Percentiles rank a stretch among this genome's conserved stretches.
These are phyloP conservation scores for Capitella teleta DNA, from an alignment of 1,140 invertebrate species.

Conservation along the genomic window DNA sequence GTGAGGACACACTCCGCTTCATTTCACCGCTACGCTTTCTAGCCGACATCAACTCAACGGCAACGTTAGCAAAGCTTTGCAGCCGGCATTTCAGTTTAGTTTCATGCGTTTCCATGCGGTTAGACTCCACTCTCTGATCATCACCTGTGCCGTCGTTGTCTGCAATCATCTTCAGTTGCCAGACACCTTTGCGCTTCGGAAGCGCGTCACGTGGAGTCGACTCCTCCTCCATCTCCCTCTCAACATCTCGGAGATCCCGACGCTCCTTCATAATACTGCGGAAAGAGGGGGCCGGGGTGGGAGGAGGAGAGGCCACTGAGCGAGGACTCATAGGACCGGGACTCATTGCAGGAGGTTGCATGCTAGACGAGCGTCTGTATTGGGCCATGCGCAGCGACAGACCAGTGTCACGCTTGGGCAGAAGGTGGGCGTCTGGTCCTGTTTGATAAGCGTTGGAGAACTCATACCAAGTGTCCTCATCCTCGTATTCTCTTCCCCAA, in stretches of 20 bases:
- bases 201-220: neutral
- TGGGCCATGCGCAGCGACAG: constrained; percentile 14
- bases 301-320: neutral
- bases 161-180: neutral
- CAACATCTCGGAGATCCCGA: constrained; percentile 14
- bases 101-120: too few relatives aligned
- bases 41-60: too few relatives aligned
- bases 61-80: too few relatives aligned
- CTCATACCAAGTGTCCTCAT: constrained; percentile 35
- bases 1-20: too few relatives aligned
- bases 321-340: neutral
- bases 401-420: constrained; percentile 14
- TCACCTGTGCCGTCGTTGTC: neutral
- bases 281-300: neutral
- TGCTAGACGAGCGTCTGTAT: constrained; percentile 12
- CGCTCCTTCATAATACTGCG: constrained; percentile 17
- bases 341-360: neutral
- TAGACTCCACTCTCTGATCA: too few relatives aligned
- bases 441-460: constrained; percentile 27
- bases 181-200: neutral
- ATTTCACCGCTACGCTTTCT: too few relatives aligned
- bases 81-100: too few relatives aligned
- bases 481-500: constrained; percentile 31
- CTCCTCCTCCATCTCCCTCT: constrained; percentile 14
- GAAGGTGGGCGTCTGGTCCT: constrained; percentile 13